Percentiles rank a stretch among this genome's conserved stretches.
Conservation (phyloP, 2,888 invertebrate genomes). For the Pterobdella sp. region DNA sequence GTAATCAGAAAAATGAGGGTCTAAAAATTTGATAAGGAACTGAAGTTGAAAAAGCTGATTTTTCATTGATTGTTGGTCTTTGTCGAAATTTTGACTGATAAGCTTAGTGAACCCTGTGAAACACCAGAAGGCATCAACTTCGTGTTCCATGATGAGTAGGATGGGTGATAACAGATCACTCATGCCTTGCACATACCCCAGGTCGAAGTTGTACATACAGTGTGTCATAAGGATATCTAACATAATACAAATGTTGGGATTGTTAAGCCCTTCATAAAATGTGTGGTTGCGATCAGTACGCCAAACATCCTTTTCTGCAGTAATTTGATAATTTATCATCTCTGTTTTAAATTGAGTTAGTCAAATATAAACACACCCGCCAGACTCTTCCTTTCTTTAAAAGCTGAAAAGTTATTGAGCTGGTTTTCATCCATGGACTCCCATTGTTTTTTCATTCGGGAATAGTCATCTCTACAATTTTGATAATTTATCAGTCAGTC, state of each 20-base stretch:
- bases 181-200: slow-evolving; percentile 84
- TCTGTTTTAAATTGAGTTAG: too few relatives aligned
- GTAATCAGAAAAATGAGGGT: slow-evolving; percentile 76
- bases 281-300: slow-evolving; percentile 83
- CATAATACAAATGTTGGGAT: slow-evolving; percentile 73
- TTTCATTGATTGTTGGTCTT: slow-evolving; percentile 94
- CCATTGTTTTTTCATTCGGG: slow-evolving; percentile 94
- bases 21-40: slow-evolving; percentile 69
- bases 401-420: slow-evolving; percentile 76
- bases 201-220: slow-evolving; percentile 95
- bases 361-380: slow-evolving; percentile 57
- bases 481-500: not conserved
- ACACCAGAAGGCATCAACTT: slow-evolving; percentile 97
- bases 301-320: slow-evolving; percentile 84
- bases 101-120: slow-evolving; percentile 95
- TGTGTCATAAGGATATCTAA: slow-evolving; percentile 94
- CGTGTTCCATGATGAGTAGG: slow-evolving; percentile 76
- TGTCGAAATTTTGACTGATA: slow-evolving; percentile 82
- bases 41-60: slow-evolving; percentile 77
- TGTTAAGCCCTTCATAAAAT: slow-evolving; percentile 86
- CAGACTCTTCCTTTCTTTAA: slow-evolving; percentile 79
- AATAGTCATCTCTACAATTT: slow-evolving; percentile 66
- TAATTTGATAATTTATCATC: not conserved
- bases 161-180: slow-evolving; percentile 90
- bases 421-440: slow-evolving; percentile 76